These are phyloP conservation scores for Andrena camellia DNA, from an alignment of 2,888 invertebrate species.

Conservation along the genomic window DNA sequence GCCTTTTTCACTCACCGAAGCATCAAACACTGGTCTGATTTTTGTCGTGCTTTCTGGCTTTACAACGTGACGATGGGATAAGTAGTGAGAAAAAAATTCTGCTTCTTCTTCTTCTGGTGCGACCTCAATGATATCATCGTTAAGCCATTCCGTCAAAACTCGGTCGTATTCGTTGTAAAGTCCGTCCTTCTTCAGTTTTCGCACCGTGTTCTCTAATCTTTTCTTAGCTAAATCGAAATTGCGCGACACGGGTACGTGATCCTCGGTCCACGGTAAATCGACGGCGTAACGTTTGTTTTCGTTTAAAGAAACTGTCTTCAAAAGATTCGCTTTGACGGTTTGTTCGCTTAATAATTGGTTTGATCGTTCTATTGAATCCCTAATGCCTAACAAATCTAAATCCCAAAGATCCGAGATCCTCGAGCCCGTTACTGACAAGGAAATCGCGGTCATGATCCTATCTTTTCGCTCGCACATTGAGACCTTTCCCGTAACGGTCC, in stretches of 20 bases:
- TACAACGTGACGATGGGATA: not conserved
- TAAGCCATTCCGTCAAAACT: slow-evolving; percentile 5
- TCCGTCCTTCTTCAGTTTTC: not conserved
- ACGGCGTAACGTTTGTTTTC: not conserved
- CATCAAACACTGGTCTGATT: slow-evolving; percentile 11
- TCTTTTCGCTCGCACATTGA: not conserved
- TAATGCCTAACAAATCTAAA: slow-evolving; percentile 1
- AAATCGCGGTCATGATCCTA: not conserved
- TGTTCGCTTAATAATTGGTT: not conserved
- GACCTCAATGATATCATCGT: not conserved
- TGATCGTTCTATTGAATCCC: not conserved
- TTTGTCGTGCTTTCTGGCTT: not conserved
- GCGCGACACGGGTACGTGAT: not conserved
- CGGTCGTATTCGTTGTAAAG: not conserved
- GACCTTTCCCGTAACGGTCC: too few relatives aligned
- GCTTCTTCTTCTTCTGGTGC: not conserved
- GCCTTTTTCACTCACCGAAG: not conserved
- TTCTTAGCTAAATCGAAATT: not conserved
- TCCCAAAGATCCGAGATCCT: not conserved
- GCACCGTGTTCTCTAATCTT: not conserved
- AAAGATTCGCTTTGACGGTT: not conserved
- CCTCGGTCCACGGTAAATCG: not conserved
- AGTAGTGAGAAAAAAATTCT: not conserved
- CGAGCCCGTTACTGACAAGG: not conserved
- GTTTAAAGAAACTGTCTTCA: not conserved